Percentiles rank a stretch among this genome's conserved stretches.
Conservation (phyloP, 1,140 invertebrate genomes). For the Drosophila lacertosa region DNA sequence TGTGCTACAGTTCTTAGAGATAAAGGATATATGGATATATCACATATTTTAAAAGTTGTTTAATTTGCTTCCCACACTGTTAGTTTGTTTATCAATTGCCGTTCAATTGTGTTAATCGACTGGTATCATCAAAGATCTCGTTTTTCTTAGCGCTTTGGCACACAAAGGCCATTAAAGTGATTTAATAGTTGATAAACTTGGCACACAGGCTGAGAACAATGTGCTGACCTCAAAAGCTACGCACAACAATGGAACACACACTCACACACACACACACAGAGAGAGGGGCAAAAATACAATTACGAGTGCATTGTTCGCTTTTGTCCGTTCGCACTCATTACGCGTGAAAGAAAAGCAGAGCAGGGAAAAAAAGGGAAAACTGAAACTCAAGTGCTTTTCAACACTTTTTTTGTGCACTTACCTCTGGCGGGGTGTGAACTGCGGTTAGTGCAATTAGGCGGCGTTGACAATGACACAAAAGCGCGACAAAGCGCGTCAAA, state of each 20-base stretch:
- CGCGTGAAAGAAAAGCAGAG: conserved; percentile 38
- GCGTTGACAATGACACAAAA: conserved; percentile 79
- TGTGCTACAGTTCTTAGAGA: too few species aligned
- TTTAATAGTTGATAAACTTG: conserved; percentile 76
- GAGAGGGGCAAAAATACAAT: conserved; percentile 67
- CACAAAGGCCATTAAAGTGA: conserved; percentile 73
- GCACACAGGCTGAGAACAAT: conserved; percentile 39
- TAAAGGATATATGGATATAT: too few species aligned
- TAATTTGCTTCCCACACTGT: background rate
- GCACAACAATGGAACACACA: conserved; percentile 37
- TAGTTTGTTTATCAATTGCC: conserved; percentile 6
- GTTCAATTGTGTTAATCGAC: conserved; percentile 30
- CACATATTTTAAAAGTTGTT: too few species aligned
- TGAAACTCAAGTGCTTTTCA: conserved; percentile 72
- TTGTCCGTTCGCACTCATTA: conserved; percentile 59
- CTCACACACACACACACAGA: conserved; percentile 30
- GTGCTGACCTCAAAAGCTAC: conserved; percentile 55
- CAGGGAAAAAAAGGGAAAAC: conserved; percentile 23
- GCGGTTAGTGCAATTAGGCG: conserved; percentile 78
- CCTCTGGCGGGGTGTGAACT: conserved; percentile 27
- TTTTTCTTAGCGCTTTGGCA: background rate
- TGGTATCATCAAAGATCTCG: conserved; percentile 8
- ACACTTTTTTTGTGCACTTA: conserved; percentile 32
- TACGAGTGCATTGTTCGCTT: conserved; percentile 76
- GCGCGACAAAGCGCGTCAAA: conserved; percentile 65